Evolutionary conservation across 2,113 vertebrate genomes (phyloP), one percentile per base, ranked within the genome.

Genomic region (Callospermophilus lateralis): DNA sequence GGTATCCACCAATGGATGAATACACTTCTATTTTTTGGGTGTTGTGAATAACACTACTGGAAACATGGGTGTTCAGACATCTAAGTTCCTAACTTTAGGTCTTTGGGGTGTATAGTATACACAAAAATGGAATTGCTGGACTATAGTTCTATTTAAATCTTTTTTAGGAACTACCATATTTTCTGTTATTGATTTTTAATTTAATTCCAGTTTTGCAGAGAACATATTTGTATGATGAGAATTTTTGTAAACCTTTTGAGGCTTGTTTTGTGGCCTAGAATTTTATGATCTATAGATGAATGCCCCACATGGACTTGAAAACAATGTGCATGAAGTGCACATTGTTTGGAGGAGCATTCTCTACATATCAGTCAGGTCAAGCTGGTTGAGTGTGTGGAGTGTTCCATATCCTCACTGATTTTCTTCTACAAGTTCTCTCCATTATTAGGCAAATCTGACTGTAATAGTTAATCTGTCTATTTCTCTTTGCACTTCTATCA

Each of bases 221-320:
- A 95, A 96, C 32, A 92, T 58, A 84, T 15, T 37, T 86, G 24
- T 67, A 45, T 84, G 22, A 96, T 26, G 39, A 63, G 42, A 85
- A 70, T 70, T n/a, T 58, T 34, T 88, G 37, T 53, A 90, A 73
- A 16, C 70, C 24, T 89, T 93, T n/a, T 84, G 58, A 87, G 26
- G 51, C 22, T 80, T 86, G 20, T 45, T 9, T 94, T 28, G 37
- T 16, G 61, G 94, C 39, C 53, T 28, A 81, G n/a, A 81, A 84
- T 37, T 45, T 45, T 45, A 78, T 65, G 24, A 20, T 68, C 78
- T 85, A 1, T 7, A 72, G 80, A 76, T 17, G 53, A 73, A 58
- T 37, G 58, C 48, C 65, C 48, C 34, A 24, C 2, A 6, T 45
- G 32, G n/a, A 24, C 42, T 51, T 90, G 76, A 79, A 87, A 92